phyloP scores from a whole-genome alignment of 2,113 vertebrate species.

The Corythornis cristatus region DNA sequence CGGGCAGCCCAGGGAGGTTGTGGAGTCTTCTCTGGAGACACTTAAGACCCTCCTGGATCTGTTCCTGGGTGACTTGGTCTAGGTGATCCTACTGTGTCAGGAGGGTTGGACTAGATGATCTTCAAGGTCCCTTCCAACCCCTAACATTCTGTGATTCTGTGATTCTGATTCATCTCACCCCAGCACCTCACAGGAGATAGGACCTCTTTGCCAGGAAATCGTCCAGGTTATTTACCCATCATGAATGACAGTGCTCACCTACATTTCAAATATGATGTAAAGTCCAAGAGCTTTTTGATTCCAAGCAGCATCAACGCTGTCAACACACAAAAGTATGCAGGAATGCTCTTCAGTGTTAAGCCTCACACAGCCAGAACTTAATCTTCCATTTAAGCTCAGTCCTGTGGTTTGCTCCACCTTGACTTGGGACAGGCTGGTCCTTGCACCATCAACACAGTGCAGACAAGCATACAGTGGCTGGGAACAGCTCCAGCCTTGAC shows the following conservation, averaged over 20 bases:
- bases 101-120: too few relatives aligned
- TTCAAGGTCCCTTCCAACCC: too few relatives aligned
- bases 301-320: neutral
- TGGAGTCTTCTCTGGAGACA: too few relatives aligned
- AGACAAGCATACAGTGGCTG: rapidly evolving
- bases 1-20: too few relatives aligned
- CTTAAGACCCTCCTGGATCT: too few relatives aligned
- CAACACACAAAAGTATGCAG: rapidly evolving
- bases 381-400: neutral
- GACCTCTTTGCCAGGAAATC: neutral
- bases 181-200: neutral
- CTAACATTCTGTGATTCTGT: too few relatives aligned
- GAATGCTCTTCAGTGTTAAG: neutral
- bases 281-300: neutral
- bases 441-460: rapidly evolving
- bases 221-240: neutral
- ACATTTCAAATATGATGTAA: neutral
- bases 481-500: neutral
- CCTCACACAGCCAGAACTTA: neutral
- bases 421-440: neutral
- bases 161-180: neutral
- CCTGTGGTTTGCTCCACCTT: neutral
- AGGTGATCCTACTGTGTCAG: too few relatives aligned
- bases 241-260: rapidly evolving
- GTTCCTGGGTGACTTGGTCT: too few relatives aligned